Percentiles rank a stretch among this genome's conserved stretches.
Evolutionary conservation across 2,888 invertebrate species (phyloP).

Genomic region (Serripes groenlandicus): DNA sequence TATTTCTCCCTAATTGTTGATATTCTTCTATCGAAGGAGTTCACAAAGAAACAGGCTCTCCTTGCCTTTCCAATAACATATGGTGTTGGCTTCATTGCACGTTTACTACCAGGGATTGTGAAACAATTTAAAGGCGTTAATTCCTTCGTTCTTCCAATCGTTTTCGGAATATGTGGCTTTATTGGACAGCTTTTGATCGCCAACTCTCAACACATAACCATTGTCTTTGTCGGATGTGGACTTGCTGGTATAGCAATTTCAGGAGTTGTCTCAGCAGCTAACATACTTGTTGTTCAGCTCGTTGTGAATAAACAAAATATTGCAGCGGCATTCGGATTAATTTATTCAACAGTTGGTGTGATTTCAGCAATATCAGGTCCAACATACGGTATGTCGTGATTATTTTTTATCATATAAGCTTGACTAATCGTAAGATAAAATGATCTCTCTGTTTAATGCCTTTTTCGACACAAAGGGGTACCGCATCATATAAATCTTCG

Average conservation of each 20-base stretch:
- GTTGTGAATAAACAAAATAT: neutral
- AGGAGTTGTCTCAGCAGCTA: neutral
- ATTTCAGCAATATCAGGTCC: neutral
- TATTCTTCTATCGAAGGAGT: neutral
- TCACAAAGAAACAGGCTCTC: neutral
- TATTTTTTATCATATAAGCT: neutral
- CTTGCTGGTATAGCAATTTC: neutral
- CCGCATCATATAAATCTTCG: neutral
- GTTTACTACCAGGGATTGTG: neutral
- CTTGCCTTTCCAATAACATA: neutral
- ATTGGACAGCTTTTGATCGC: neutral
- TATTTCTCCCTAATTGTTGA: neutral
- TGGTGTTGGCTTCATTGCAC: neutral
- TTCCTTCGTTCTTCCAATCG: neutral
- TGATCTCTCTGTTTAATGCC: neutral
- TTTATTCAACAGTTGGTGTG: neutral
- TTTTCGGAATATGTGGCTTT: neutral
- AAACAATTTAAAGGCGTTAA: neutral
- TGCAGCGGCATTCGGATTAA: neutral
- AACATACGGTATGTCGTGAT: neutral
- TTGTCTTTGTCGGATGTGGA: neutral
- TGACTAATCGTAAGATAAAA: neutral
- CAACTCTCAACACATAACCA: neutral
- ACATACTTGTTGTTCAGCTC: neutral
- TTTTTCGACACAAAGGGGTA: neutral